phyloP scores from a whole-genome alignment of 2,113 vertebrate genomes.

The Myrmecobius fasciatus region DNA sequence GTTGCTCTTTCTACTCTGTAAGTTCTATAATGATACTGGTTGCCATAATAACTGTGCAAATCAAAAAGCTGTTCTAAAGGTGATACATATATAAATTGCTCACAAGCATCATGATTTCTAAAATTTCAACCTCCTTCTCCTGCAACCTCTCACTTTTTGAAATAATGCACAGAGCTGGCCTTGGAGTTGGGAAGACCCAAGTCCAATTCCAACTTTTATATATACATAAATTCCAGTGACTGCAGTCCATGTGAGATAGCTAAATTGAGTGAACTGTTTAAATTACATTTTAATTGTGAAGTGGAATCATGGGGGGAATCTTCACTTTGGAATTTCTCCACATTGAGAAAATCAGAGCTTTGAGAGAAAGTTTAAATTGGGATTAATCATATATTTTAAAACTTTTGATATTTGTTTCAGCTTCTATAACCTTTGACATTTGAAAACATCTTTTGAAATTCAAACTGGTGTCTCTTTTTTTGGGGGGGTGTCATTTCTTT shows the following conservation, averaged over 20 bases:
- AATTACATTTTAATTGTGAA: neutral
- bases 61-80: neutral
- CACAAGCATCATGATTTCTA: neutral
- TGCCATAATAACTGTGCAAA: neutral
- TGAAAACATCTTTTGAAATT: neutral
- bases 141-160: neutral
- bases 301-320: neutral
- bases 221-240: neutral
- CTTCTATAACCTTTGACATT: neutral
- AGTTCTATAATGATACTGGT: neutral
- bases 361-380: neutral
- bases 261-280: neutral
- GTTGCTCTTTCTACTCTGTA: neutral
- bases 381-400: neutral
- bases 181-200: neutral
- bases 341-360: neutral
- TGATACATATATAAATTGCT: neutral
- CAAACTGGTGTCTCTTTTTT: neutral
- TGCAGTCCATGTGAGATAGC: neutral
- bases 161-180: neutral
- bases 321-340: neutral
- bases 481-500: too few relatives aligned
- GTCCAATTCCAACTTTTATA: neutral
- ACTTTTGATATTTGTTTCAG: neutral
- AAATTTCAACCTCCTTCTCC: neutral